phyloP scores from a whole-genome alignment of 1,140 invertebrate genomes.

The Samia ricini region DNA sequence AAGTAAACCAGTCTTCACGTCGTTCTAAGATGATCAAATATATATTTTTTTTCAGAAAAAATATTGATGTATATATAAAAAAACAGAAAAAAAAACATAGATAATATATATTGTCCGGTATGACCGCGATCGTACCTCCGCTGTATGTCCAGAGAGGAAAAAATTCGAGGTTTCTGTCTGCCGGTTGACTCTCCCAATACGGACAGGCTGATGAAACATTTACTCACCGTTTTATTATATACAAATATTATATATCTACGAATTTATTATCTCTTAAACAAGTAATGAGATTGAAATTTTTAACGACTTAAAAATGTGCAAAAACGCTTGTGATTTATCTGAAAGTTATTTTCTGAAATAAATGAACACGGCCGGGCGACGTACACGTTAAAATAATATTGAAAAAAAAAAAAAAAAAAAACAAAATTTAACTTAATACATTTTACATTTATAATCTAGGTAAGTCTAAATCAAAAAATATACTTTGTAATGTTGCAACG shows the following conservation, averaged over 20 bases:
- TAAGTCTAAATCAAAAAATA: too few species aligned
- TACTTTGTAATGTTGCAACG: background rate
- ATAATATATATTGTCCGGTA: background rate
- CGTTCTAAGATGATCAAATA: slow-evolving; percentile 27
- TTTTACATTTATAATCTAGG: too few species aligned
- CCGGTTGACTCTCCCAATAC: slow-evolving; percentile 65
- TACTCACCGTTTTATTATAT: slow-evolving; percentile 30
- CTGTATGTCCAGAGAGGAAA: slow-evolving; percentile 73
- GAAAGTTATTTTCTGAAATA: too few species aligned
- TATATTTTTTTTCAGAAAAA: slow-evolving; percentile 22
- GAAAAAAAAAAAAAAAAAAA: too few species aligned
- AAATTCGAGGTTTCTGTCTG: slow-evolving; percentile 70
- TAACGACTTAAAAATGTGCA: too few species aligned
- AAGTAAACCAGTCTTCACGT: slow-evolving; percentile 12
- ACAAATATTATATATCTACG: background rate
- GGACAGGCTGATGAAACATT: slow-evolving; percentile 57
- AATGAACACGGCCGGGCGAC: too few species aligned
- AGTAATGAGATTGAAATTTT: too few species aligned
- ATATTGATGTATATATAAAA: slow-evolving; percentile 23
- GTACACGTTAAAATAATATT: too few species aligned
- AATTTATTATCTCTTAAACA: background rate
- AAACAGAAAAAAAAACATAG: slow-evolving; percentile 15
- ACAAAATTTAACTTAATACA: too few species aligned
- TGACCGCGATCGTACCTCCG: slow-evolving; percentile 56
- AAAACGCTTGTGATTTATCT: too few species aligned